Evolutionary conservation across 2,888 invertebrate species (phyloP).

Genomic region (Macrophya annulata): DNA sequence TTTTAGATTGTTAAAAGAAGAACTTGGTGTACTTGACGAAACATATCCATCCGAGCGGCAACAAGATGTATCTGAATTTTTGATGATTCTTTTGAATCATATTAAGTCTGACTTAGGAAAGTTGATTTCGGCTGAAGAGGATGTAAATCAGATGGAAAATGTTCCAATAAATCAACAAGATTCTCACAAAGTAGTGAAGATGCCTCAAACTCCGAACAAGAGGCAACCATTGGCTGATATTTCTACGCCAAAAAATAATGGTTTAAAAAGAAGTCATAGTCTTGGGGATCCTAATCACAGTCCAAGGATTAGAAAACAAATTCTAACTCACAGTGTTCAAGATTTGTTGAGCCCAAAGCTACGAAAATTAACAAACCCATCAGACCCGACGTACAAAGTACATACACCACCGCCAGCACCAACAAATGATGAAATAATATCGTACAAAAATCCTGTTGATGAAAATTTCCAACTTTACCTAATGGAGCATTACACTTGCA

Average conservation of each 20-base stretch:
- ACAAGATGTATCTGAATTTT: constrained; percentile 75
- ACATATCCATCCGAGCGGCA: constrained; percentile 73
- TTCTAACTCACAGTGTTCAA: constrained; percentile 60
- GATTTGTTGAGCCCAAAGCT: constrained; percentile 62
- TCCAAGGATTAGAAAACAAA: constrained; percentile 57
- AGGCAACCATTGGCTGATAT: constrained; percentile 68
- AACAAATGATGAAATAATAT: constrained; percentile 48
- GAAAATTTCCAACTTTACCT: constrained; percentile 70
- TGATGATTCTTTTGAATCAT: constrained; percentile 72
- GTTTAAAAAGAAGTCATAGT: constrained; percentile 49
- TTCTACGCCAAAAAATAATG: constrained; percentile 62
- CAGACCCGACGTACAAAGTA: constrained; percentile 59
- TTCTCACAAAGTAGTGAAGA: constrained; percentile 47
- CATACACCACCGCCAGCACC: constrained; percentile 62
- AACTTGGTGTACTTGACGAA: constrained; percentile 68
- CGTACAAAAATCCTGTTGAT: constrained; percentile 69
- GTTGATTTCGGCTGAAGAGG: constrained; percentile 57
- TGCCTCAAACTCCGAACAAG: constrained; percentile 63
- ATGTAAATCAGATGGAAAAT: constrained; percentile 67
- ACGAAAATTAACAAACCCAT: constrained; percentile 60
- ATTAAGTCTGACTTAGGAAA: constrained; percentile 71
- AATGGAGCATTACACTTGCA: constrained; percentile 71
- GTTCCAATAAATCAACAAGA: constrained; percentile 66
- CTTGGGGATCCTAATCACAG: constrained; percentile 45
- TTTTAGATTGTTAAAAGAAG: constrained; percentile 68